Conservation (phyloP, 2,113 vertebrate genomes). For the Bostrychus sinensis region DNA sequence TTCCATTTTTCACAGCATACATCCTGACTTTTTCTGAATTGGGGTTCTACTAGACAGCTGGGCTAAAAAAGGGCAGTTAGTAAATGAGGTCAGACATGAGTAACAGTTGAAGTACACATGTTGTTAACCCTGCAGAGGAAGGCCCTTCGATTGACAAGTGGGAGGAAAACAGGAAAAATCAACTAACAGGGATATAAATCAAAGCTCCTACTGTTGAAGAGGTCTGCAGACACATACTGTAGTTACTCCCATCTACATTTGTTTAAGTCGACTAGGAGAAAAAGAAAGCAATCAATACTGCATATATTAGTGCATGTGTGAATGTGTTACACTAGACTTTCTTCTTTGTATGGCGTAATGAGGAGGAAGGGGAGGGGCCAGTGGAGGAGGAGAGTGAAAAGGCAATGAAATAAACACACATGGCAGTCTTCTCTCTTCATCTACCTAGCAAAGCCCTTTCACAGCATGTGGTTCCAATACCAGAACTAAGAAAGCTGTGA, state of each 20-base stretch:
- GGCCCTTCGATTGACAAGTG: conserved; percentile 29
- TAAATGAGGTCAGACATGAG: conserved; percentile 64
- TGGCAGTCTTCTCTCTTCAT: conserved; percentile 64
- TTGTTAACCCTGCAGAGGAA: conserved; percentile 40
- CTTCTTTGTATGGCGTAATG: conserved; percentile 54
- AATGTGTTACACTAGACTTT: conserved; percentile 47
- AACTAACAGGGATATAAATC: conserved; percentile 49
- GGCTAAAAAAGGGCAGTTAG: conserved; percentile 42
- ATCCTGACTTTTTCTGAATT: neutral
- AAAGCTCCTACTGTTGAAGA: conserved; percentile 32
- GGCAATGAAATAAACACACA: conserved; percentile 48
- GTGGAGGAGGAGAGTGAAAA: conserved; percentile 31
- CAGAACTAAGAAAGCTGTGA: conserved; percentile 49
- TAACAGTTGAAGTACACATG: conserved; percentile 42
- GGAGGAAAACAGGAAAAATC: conserved; percentile 40
- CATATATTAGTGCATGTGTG: conserved; percentile 51
- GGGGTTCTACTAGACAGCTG: conserved; percentile 44
- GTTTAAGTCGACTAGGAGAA: conserved; percentile 41
- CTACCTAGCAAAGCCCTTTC: conserved; percentile 50
- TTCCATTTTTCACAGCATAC: neutral
- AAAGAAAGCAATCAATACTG: conserved; percentile 63
- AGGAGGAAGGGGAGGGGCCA: conserved; percentile 7
- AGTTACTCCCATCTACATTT: conserved; percentile 35
- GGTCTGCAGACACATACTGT: conserved; percentile 25
- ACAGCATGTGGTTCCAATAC: conserved; percentile 55